These are phyloP conservation scores for Ectropis crepuscularia DNA, from an alignment of 2,888 invertebrate species.

Conservation along the genomic window DNA sequence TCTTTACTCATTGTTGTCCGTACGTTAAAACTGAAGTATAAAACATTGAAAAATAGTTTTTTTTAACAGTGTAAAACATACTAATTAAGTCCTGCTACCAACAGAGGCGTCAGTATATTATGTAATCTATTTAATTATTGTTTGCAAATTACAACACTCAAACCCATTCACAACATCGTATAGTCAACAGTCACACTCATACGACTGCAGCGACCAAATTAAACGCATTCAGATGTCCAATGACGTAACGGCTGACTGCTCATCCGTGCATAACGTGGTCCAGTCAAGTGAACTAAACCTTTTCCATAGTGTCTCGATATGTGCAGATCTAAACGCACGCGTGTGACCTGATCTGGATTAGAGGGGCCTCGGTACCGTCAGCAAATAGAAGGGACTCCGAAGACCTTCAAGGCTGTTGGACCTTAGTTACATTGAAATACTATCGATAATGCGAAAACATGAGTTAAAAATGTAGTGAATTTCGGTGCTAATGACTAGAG, in stretches of 20 bases:
- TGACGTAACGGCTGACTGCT: constrained; percentile 46
- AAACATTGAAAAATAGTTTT: no score
- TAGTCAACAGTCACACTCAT: not conserved
- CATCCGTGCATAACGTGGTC: constrained; percentile 49
- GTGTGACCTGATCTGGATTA: constrained; percentile 31
- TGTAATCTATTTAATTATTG: no score
- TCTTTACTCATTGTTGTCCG: no score
- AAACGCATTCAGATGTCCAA: constrained; percentile 29
- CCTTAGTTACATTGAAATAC: not conserved
- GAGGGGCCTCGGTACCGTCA: constrained; percentile 11
- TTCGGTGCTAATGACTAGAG: constrained; percentile 40
- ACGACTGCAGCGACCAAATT: constrained; percentile 16
- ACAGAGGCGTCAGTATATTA: no score
- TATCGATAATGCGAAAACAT: constrained; percentile 22
- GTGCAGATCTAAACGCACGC: constrained; percentile 45
- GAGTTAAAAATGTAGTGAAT: constrained; percentile 26
- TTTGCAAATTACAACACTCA: not conserved
- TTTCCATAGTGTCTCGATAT: constrained; percentile 48
- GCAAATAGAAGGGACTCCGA: constrained; percentile 18
- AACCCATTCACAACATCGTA: not conserved
- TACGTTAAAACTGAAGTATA: no score
- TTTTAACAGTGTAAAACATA: no score
- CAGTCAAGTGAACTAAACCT: constrained; percentile 40
- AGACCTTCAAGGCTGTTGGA: constrained; percentile 15
- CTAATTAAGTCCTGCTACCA: no score